phyloP scores from a whole-genome alignment of 2,888 invertebrate genomes.

The Leucoma salicis region DNA sequence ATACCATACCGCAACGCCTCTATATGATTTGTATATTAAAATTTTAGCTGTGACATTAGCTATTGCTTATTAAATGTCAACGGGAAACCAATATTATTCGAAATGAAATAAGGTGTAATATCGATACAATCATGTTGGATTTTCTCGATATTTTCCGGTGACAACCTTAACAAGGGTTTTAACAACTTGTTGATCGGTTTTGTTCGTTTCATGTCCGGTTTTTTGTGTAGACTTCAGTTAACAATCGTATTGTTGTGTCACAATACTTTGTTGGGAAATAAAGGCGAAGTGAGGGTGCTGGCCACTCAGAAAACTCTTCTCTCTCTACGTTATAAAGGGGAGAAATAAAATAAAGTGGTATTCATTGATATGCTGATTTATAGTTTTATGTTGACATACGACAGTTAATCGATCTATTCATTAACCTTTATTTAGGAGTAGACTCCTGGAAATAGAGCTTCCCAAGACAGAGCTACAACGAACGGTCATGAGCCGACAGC shows the following conservation, averaged over 20 bases:
- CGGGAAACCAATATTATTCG: not conserved
- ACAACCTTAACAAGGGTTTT: conserved; percentile 47
- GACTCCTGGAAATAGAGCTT: too few species aligned
- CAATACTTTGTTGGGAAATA: conserved; percentile 25
- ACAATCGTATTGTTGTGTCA: conserved; percentile 48
- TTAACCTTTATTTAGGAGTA: too few species aligned
- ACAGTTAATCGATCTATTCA: too few species aligned
- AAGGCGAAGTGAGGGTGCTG: conserved; percentile 23
- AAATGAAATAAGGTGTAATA: conserved; percentile 5
- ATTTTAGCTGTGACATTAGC: not conserved
- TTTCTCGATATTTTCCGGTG: conserved; percentile 26
- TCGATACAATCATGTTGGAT: not conserved
- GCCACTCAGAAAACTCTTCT: conserved; percentile 14
- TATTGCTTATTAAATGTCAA: not conserved
- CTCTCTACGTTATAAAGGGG: conserved; percentile 6
- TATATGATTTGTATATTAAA: not conserved
- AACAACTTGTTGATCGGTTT: conserved; percentile 69
- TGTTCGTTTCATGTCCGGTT: conserved; percentile 55
- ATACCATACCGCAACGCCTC: conserved; percentile 1
- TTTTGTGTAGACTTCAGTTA: conserved; percentile 54
- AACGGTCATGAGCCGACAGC: too few species aligned
- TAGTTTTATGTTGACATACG: not conserved
- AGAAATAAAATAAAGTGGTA: not conserved
- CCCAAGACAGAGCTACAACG: too few species aligned
- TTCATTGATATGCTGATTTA: not conserved